These are phyloP conservation scores for Linepithema humile DNA, from an alignment of 1,140 invertebrate genomes.

Conservation along the genomic window DNA sequence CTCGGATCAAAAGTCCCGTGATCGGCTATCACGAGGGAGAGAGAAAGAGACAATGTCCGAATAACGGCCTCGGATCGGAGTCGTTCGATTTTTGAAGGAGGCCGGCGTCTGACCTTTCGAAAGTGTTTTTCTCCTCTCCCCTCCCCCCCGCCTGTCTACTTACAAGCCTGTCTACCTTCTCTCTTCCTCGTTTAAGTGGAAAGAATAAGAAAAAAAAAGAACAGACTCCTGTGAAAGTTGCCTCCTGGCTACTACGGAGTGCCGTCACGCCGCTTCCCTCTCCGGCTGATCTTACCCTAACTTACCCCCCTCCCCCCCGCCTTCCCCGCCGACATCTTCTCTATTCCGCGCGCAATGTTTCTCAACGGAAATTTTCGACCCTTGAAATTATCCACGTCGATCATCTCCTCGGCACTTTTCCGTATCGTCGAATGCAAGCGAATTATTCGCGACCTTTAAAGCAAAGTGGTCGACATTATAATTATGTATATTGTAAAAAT, in stretches of 20 bases:
- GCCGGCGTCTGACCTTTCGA: slow-evolving; percentile 77
- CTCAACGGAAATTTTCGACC: neutral
- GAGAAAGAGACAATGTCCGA: slow-evolving; percentile 44
- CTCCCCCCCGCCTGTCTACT: slow-evolving; percentile 47
- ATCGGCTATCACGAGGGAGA: neutral
- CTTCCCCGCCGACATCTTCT: neutral
- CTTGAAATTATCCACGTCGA: neutral
- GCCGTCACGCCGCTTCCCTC: neutral
- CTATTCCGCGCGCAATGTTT: neutral
- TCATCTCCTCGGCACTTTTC: too few relatives aligned
- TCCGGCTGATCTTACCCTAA: neutral
- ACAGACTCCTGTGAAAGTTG: slow-evolving; percentile 77
- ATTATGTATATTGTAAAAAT: too few relatives aligned
- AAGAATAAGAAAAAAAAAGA: slow-evolving; percentile 59
- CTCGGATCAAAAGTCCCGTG: neutral
- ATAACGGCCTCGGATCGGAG: slow-evolving; percentile 48
- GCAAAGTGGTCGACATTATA: too few relatives aligned
- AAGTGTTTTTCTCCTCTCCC: slow-evolving; percentile 71
- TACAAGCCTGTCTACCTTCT: slow-evolving; percentile 20
- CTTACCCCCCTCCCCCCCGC: neutral
- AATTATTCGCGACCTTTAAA: too few relatives aligned
- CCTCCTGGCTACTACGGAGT: slow-evolving; percentile 68
- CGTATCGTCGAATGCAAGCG: neutral
- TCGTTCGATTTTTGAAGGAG: slow-evolving; percentile 75
- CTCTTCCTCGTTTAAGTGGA: slow-evolving; percentile 58